These are phyloP conservation scores for Diadumene lineata DNA, from an alignment of 92 coral and sea anemone genomes.

Conservation along the genomic window DNA sequence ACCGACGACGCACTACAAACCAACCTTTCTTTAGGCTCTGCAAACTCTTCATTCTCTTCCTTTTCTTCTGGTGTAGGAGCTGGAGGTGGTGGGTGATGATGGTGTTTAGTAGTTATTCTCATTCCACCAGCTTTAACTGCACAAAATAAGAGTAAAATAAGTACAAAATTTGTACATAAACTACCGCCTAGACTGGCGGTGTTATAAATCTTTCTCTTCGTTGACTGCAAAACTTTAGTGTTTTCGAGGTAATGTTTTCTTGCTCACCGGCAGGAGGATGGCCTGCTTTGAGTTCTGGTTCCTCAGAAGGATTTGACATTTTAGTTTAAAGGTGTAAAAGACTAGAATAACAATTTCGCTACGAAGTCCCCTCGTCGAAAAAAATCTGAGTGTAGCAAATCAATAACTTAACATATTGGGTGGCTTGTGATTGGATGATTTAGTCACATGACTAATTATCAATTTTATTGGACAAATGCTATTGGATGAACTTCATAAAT, in stretches of 20 bases:
- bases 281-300: slow-evolving; percentile 87
- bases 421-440: slow-evolving; percentile 35
- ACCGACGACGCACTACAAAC: slow-evolving; percentile 7
- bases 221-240: background rate
- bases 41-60: slow-evolving; percentile 95
- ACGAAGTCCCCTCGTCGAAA: background rate
- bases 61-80: slow-evolving; percentile 84
- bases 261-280: slow-evolving; percentile 95
- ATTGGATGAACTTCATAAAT: too few species aligned
- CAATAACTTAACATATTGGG: slow-evolving; percentile 25
- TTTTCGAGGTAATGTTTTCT: background rate
- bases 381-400: slow-evolving; percentile 4
- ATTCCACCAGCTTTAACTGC: slow-evolving; percentile 97
- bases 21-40: slow-evolving; percentile 81
- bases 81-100: slow-evolving; percentile 66
- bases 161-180: background rate
- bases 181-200: background rate
- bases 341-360: background rate
- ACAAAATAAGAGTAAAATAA: background rate
- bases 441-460: background rate
- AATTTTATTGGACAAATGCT: background rate
- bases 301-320: slow-evolving; percentile 76
- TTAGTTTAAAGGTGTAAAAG: background rate
- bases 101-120: slow-evolving; percentile 86
- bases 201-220: background rate